Percentiles rank a stretch among this genome's conserved stretches.
phyloP scores from a whole-genome alignment of 2,797 vertebrate species.

The Enteromius afrohamiltoni region DNA sequence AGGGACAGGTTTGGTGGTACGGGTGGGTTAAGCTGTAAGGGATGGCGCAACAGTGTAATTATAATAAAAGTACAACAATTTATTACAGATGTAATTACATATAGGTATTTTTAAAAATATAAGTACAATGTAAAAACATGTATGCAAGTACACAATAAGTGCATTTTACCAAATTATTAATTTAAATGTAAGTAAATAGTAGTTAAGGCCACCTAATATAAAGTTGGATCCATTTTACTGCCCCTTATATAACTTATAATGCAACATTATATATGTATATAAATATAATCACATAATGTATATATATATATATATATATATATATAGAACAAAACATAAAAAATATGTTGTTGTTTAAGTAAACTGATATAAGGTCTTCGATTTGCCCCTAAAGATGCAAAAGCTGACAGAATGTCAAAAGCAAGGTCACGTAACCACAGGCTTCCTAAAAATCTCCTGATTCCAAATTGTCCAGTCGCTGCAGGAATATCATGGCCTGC shows the following conservation, averaged over 20 bases:
- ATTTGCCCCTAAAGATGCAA: slow-evolving; percentile 62
- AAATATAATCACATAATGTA: background rate
- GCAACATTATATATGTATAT: background rate
- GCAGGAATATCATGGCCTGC: slow-evolving; percentile 70
- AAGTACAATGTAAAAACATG: too few relatives aligned
- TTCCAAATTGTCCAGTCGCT: slow-evolving; percentile 64
- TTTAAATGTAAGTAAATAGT: too few relatives aligned
- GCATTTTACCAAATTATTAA: too few relatives aligned
- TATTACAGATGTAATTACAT: too few relatives aligned
- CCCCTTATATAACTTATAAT: background rate
- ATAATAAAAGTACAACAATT: too few relatives aligned
- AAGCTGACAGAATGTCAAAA: slow-evolving; percentile 63
- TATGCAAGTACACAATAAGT: too few relatives aligned
- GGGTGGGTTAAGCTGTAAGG: too few relatives aligned
- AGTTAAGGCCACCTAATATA: too few relatives aligned
- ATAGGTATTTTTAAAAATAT: too few relatives aligned
- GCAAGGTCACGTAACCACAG: slow-evolving; percentile 77
- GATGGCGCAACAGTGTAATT: too few relatives aligned
- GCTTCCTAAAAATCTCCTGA: slow-evolving; percentile 70
- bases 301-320: background rate
- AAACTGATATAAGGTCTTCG: background rate
- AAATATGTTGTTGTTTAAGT: slow-evolving; percentile 6
- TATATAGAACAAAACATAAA: background rate
- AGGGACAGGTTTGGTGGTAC: too few relatives aligned
- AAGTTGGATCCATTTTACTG: background rate